Evolutionary conservation across 2,113 vertebrate species (phyloP).

Genomic region (Cranoglanis bouderius): DNA sequence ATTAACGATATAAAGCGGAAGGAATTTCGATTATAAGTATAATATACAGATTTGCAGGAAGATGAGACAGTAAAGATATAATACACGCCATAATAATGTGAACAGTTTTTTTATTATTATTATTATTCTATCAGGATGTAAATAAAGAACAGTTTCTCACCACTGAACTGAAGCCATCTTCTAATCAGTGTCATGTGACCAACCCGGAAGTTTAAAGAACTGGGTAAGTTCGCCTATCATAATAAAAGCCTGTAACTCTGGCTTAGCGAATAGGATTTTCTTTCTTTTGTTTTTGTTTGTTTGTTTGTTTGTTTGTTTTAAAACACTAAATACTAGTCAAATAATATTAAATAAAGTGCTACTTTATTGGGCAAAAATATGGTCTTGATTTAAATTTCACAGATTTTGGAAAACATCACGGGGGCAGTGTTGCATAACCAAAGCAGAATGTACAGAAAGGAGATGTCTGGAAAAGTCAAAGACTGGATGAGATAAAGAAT

Average conservation of each 20-base stretch:
- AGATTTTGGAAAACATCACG: neutral
- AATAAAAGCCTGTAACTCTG: neutral
- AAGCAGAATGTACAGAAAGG: neutral
- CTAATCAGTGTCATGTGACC: conserved; percentile 68
- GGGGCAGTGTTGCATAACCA: neutral
- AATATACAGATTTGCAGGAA: neutral
- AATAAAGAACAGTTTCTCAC: conserved; percentile 63
- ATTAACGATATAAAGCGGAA: neutral
- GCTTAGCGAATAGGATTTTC: neutral
- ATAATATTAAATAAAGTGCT: neutral
- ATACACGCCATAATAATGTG: neutral
- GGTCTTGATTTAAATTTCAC: neutral
- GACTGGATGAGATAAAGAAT: neutral
- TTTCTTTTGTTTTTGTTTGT: neutral
- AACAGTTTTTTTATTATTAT: neutral
- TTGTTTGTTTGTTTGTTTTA: neutral
- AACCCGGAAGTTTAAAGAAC: neutral
- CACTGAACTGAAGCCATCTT: conserved; percentile 77
- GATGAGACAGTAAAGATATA: neutral
- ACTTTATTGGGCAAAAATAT: neutral
- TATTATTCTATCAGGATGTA: neutral
- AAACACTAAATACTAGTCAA: neutral
- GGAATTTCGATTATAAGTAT: too few relatives aligned
- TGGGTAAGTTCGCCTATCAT: neutral
- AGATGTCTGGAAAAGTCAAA: neutral